Conservation (phyloP, 2,797 vertebrate species). For the Sebastes hubbsi region DNA sequence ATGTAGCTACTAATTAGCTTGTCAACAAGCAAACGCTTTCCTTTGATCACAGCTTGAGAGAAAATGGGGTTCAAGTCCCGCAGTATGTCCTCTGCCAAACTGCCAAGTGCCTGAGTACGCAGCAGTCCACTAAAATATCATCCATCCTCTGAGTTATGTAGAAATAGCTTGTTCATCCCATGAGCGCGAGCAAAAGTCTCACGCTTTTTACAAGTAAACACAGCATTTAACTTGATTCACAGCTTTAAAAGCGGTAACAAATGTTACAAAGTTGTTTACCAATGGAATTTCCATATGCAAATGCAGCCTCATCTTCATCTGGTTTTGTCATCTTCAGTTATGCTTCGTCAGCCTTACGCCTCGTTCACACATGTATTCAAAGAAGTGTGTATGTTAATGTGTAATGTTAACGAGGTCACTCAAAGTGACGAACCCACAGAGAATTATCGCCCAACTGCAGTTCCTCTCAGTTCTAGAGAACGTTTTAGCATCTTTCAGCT, state of each 20-base stretch:
- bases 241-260: background rate
- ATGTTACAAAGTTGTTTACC: background rate
- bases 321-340: background rate
- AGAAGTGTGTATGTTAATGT: no score
- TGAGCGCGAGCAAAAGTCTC: background rate
- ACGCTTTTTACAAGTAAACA: background rate
- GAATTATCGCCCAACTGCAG: background rate
- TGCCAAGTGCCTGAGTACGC: constrained; percentile 35
- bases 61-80: constrained; percentile 58
- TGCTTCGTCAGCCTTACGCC: background rate
- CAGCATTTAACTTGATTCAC: background rate
- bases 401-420: background rate
- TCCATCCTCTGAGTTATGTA: constrained; percentile 13
- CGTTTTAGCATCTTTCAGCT: background rate
- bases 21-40: constrained; percentile 71
- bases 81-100: constrained; percentile 44
- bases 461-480: background rate
- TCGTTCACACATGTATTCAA: background rate
- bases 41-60: constrained; percentile 74
- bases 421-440: background rate
- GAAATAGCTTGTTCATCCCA: background rate
- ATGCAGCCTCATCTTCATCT: background rate
- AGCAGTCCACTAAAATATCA: constrained; percentile 42
- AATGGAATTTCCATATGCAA: background rate
- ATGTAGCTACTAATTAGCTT: constrained; percentile 71